Evolutionary conservation across 2,113 vertebrate genomes (phyloP), one percentile per base, ranked within the genome.

Genomic region (Sander lucioperca): DNA sequence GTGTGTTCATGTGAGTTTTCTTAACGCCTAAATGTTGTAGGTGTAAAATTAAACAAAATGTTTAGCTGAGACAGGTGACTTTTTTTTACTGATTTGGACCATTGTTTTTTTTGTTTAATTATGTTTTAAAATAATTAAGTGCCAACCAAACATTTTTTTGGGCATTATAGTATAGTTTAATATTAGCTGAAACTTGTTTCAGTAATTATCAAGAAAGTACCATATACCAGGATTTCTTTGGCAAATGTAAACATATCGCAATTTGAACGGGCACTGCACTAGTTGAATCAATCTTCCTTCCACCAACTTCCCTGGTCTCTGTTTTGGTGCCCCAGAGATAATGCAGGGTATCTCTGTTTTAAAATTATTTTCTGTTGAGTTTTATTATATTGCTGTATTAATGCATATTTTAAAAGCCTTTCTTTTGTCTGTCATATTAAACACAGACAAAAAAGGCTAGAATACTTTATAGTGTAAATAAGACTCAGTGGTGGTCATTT

Each of bases 381-480:
- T 72, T 58, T 23, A 68, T 5, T 19, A 25, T 19, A 62, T 21
- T 67, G 53, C 43, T 33, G 25, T 61, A 36, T 1, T 61, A 65
- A 65, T 71, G 47, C 36, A 67, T 13, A 45, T 25, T 73, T 33
- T 63, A 59, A 73, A 77, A 79, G 43, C 33, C 69, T 23, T 68
- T 72, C 73, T 36, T 68, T 72, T 71, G 45, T 80, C 54, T 61
- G 57, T 65, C 64, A 59, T 54, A 47, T 80, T 25, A 61, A 76
- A 30, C 48, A 65, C n/a, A 2, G 19, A 39, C n/a, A 50, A 67
- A 71, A 85, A 67, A 79, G 54, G 36, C 11, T 63, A 16, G 9
- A 63, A 58, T 15, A 80, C 88, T 91, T 91, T 82, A 75, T 80
- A 85, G 86, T 91, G 85, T 84, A 83, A 90, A 92, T 89, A 83